These are phyloP conservation scores for Nasonia longicornis DNA, from an alignment of 1,140 invertebrate genomes.

Conservation along the genomic window DNA sequence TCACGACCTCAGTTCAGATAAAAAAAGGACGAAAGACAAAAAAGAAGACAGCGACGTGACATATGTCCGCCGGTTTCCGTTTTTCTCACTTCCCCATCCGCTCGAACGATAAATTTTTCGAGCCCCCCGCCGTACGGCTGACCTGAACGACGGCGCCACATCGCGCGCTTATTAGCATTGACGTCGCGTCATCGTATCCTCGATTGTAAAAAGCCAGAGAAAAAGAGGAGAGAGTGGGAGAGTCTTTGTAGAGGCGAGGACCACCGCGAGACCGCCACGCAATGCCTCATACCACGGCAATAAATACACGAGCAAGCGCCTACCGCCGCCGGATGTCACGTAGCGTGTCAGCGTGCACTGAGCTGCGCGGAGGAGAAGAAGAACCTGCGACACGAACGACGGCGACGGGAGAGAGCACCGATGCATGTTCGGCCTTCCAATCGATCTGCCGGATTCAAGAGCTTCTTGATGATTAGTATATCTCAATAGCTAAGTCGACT, in stretches of 20 bases:
- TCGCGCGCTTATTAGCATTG: conserved; percentile 31
- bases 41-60: conserved; percentile 15
- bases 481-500: no score
- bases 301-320: background rate
- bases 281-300: background rate
- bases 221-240: background rate
- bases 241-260: conserved; percentile 7
- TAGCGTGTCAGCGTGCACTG: conserved; percentile 18
- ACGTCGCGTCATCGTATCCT: conserved; percentile 5
- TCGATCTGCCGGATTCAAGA: background rate
- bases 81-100: conserved; percentile 32
- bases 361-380: background rate
- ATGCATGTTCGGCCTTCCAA: conserved; percentile 14
- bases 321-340: conserved; percentile 42
- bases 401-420: background rate
- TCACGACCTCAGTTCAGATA: background rate
- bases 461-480: background rate
- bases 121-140: background rate
- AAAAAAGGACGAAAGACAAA: background rate
- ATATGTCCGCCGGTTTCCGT: conserved; percentile 26
- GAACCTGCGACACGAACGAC: background rate
- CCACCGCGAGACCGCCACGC: conserved; percentile 8
- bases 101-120: conserved; percentile 21
- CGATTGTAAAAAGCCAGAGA: background rate
- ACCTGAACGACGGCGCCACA: background rate